Evolutionary conservation across 2,888 invertebrate species (phyloP).

Genomic region (Subacronicta megacephala): DNA sequence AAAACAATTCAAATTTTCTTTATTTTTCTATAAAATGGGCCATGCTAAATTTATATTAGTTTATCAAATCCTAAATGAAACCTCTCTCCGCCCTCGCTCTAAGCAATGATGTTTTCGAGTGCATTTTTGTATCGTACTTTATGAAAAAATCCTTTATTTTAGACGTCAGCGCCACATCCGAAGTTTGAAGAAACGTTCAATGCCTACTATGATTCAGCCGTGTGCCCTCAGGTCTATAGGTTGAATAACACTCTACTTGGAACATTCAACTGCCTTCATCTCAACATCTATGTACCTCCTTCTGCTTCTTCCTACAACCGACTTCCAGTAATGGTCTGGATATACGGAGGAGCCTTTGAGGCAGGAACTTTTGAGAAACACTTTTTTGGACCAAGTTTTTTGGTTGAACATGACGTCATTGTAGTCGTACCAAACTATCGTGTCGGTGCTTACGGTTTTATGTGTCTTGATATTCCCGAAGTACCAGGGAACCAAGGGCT

Average conservation of each 20-base stretch:
- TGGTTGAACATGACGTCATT: slow-evolving; percentile 71
- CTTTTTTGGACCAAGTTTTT: slow-evolving; percentile 63
- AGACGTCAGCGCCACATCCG: slow-evolving; percentile 63
- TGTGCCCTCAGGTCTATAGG: slow-evolving; percentile 70
- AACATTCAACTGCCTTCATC: slow-evolving; percentile 65
- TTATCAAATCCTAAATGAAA: too few species aligned
- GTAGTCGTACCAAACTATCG: slow-evolving; percentile 72
- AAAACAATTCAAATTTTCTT: too few species aligned
- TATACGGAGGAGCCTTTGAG: slow-evolving; percentile 69
- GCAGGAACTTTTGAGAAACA: slow-evolving; percentile 57
- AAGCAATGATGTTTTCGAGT: too few species aligned
- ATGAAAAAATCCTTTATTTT: too few species aligned
- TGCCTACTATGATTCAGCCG: slow-evolving; percentile 66
- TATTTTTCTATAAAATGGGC: too few species aligned
- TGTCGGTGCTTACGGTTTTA: slow-evolving; percentile 74
- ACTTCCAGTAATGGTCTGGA: slow-evolving; percentile 71
- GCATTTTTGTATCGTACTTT: too few species aligned
- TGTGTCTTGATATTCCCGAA: slow-evolving; percentile 70
- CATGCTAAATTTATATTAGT: too few species aligned
- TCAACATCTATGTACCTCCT: slow-evolving; percentile 69
- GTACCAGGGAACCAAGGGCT: slow-evolving; percentile 75
- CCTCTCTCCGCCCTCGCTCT: too few species aligned
- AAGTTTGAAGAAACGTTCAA: slow-evolving; percentile 63
- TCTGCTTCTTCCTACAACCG: slow-evolving; percentile 57
- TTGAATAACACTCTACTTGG: slow-evolving; percentile 56